Percentiles rank a stretch among this genome's conserved stretches.
These are phyloP conservation scores for Oeneis ivallda DNA, from an alignment of 2,888 invertebrate species.

Conservation along the genomic window DNA sequence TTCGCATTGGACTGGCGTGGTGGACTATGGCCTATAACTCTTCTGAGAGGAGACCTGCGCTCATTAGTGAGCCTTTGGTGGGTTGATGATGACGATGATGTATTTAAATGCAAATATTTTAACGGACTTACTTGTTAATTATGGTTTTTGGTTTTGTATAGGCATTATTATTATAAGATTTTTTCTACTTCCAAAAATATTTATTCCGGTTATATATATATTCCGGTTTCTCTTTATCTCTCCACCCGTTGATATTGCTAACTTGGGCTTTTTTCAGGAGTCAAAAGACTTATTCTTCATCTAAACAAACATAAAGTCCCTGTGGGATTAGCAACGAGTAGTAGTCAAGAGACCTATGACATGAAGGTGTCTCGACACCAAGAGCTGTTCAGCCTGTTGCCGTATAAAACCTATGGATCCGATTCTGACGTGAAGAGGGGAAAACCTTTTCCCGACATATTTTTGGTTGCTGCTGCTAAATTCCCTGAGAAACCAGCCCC, in stretches of 20 bases:
- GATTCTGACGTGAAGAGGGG: conserved; percentile 92
- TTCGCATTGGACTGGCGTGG: too few species aligned
- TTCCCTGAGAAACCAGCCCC: conserved; percentile 85
- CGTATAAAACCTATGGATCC: conserved; percentile 89
- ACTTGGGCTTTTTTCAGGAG: conserved; percentile 82
- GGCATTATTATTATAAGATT: too few species aligned
- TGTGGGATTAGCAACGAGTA: conserved; percentile 93
- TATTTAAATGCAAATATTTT: too few species aligned
- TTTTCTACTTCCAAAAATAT: too few species aligned
- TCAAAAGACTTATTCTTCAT: conserved; percentile 87
- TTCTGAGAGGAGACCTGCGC: too few species aligned
- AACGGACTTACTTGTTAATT: too few species aligned
- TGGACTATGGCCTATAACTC: too few species aligned
- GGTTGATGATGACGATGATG: too few species aligned
- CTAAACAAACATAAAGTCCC: conserved; percentile 87
- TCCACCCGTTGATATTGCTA: neutral
- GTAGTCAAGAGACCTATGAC: conserved; percentile 86
- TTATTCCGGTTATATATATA: too few species aligned
- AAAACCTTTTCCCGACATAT: conserved; percentile 95
- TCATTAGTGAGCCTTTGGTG: too few species aligned
- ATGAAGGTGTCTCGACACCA: conserved; percentile 86
- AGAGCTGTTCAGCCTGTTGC: conserved; percentile 84
- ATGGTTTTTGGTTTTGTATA: too few species aligned
- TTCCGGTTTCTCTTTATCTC: too few species aligned
- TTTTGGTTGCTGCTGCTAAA: conserved; percentile 87